These are phyloP conservation scores for Theristus sp. DNA, from an alignment of 2,888 invertebrate species.

Conservation along the genomic window DNA sequence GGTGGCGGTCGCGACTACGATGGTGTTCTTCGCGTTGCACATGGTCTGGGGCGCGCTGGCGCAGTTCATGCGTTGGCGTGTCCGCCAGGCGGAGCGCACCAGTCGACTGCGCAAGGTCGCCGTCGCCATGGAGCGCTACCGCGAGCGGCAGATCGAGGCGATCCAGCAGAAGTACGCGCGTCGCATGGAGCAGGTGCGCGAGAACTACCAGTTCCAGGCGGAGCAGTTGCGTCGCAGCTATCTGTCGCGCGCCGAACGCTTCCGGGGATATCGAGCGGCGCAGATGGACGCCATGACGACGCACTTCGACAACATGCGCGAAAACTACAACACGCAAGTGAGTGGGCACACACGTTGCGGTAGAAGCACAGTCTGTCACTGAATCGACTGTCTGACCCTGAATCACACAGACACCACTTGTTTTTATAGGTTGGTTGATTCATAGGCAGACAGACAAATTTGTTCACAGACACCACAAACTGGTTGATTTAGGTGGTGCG, in stretches of 20 bases:
- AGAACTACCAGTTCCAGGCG: slow-evolving; percentile 16
- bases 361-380: too few species aligned
- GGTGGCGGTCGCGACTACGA: not conserved
- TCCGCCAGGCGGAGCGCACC: slow-evolving; percentile 13
- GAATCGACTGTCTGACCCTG: too few species aligned
- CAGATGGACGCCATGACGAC: slow-evolving; percentile 21
- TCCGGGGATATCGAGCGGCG: slow-evolving; percentile 22
- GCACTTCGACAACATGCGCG: slow-evolving; percentile 22
- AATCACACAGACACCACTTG: too few species aligned
- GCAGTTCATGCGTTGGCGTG: not conserved
- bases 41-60: not conserved
- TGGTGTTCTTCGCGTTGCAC: not conserved
- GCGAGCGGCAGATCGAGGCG: slow-evolving; percentile 21
- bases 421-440: too few species aligned
- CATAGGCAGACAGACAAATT: not conserved
- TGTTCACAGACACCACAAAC: not conserved
- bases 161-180: slow-evolving; percentile 24
- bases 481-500: not conserved
- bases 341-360: too few species aligned
- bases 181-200: slow-evolving; percentile 15
- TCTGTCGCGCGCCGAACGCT: slow-evolving; percentile 17
- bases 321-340: slow-evolving; percentile 20
- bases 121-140: slow-evolving; percentile 26
- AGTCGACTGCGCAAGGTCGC: slow-evolving; percentile 24
- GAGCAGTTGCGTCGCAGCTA: slow-evolving; percentile 22